A percentile compares a stretch with the other conserved stretches of the same genome.
These are phyloP conservation scores for Varanus komodoensis DNA, from an alignment of 2,113 vertebrate genomes.

Conservation along the genomic window DNA sequence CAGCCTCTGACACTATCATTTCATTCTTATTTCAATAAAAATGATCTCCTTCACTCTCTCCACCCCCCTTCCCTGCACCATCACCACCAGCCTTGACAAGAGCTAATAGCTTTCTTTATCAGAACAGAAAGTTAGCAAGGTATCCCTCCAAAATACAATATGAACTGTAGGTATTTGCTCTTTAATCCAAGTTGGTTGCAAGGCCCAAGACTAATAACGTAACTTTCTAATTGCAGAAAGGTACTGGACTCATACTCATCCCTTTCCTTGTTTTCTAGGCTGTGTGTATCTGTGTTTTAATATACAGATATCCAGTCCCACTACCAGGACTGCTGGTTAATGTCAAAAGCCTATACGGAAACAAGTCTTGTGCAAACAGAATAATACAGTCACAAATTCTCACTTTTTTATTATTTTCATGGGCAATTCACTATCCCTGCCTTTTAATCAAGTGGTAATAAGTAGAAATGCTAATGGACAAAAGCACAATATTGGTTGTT, in stretches of 20 bases:
- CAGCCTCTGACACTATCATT: slow-evolving; percentile 91
- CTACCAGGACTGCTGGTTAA: slow-evolving; percentile 42
- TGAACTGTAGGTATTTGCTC: slow-evolving; percentile 76
- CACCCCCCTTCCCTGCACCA: background rate
- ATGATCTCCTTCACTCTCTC: slow-evolving; percentile 82
- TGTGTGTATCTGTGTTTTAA: slow-evolving; percentile 22
- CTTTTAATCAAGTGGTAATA: slow-evolving; percentile 64
- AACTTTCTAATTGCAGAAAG: slow-evolving; percentile 65
- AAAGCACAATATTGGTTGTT: slow-evolving; percentile 50
- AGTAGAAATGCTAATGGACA: slow-evolving; percentile 47
- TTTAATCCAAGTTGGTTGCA: slow-evolving; percentile 79
- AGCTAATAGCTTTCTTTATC: slow-evolving; percentile 94
- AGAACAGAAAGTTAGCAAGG: slow-evolving; percentile 85
- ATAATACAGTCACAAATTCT: slow-evolving; percentile 17
- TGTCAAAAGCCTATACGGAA: slow-evolving; percentile 36
- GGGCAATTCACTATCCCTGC: slow-evolving; percentile 32
- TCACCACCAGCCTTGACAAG: slow-evolving; percentile 83
- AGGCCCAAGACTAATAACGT: slow-evolving; percentile 76
- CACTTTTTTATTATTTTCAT: slow-evolving; percentile 48
- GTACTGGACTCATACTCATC: background rate
- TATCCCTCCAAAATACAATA: slow-evolving; percentile 77
- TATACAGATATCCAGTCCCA: slow-evolving; percentile 17
- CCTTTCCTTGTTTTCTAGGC: background rate
- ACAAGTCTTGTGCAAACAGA: slow-evolving; percentile 26
- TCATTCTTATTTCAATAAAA: slow-evolving; percentile 97